phyloP scores from a whole-genome alignment of 2,113 vertebrate genomes.

The Emydura subglobosa region DNA sequence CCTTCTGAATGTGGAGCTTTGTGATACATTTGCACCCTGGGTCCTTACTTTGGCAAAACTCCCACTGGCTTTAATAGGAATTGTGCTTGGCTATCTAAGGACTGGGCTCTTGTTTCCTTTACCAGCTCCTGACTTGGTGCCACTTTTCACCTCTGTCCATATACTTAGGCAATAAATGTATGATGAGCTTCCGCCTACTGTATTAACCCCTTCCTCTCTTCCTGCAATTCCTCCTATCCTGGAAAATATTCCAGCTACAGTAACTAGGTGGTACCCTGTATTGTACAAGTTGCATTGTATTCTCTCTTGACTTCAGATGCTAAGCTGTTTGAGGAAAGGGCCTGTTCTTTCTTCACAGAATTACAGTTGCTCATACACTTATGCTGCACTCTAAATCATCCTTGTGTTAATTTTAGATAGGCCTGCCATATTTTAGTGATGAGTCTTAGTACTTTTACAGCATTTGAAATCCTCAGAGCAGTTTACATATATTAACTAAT shows the following conservation, averaged over 20 bases:
- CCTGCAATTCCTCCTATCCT: slow-evolving; percentile 28
- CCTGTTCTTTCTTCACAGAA: slow-evolving; percentile 33
- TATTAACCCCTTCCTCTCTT: slow-evolving; percentile 50
- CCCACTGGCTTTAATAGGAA: not conserved
- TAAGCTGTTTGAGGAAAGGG: slow-evolving; percentile 14
- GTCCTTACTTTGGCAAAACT: not conserved
- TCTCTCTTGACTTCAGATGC: not conserved
- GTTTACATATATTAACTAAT: slow-evolving; percentile 26
- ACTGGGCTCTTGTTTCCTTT: not conserved
- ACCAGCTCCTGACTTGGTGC: not conserved
- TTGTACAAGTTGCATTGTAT: not conserved
- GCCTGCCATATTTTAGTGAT: not conserved
- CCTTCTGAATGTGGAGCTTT: not conserved
- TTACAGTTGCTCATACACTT: slow-evolving; percentile 33
- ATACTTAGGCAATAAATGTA: slow-evolving; percentile 12
- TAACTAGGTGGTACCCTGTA: not conserved
- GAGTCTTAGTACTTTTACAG: slow-evolving; percentile 33
- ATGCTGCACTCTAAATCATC: slow-evolving; percentile 43
- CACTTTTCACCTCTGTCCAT: slow-evolving; percentile 17
- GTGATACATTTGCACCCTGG: not conserved
- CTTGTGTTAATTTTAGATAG: slow-evolving; percentile 17
- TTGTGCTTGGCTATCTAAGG: not conserved
- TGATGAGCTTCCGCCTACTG: slow-evolving; percentile 32
- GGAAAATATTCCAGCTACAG: not conserved
- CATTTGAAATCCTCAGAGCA: slow-evolving; percentile 54